Evolutionary conservation across 2,888 invertebrate species (phyloP).

Genomic region (Coleophora deauratella): DNA sequence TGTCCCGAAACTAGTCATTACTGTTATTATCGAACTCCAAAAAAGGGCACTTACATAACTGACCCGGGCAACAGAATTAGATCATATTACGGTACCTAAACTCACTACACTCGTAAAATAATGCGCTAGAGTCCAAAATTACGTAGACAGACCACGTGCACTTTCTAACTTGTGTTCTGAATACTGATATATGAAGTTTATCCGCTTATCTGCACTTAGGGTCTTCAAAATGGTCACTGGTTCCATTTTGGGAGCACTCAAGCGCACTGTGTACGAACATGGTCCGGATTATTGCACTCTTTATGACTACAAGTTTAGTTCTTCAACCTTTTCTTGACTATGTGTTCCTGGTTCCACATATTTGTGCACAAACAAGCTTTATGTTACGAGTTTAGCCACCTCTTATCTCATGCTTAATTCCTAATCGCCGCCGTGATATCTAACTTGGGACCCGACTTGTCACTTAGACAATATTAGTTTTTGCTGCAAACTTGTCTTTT

Average conservation of each 20-base stretch:
- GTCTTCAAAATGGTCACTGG: slow-evolving; percentile 1
- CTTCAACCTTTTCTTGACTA: background rate
- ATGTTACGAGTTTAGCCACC: too few relatives aligned
- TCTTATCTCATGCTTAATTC: too few relatives aligned
- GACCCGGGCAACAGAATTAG: slow-evolving; percentile 8
- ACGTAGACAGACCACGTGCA: background rate
- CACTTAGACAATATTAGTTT: too few relatives aligned
- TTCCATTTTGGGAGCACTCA: slow-evolving; percentile 18
- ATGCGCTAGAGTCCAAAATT: slow-evolving; percentile 10
- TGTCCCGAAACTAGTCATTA: too few relatives aligned
- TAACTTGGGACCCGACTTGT: too few relatives aligned
- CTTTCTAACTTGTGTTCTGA: slow-evolving; percentile 43
- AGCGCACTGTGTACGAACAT: slow-evolving; percentile 7
- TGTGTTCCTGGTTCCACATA: background rate
- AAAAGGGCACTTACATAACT: slow-evolving; percentile 18
- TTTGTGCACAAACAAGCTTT: too few relatives aligned
- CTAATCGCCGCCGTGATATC: too few relatives aligned
- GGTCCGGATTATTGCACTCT: slow-evolving; percentile 18
- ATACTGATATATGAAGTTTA: slow-evolving; percentile 24
- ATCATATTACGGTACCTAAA: slow-evolving; percentile 4
- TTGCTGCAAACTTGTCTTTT: too few relatives aligned
- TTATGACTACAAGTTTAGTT: slow-evolving; percentile 11
- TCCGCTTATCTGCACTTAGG: slow-evolving; percentile 23
- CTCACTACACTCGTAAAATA: slow-evolving; percentile 1
- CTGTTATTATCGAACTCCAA: background rate